Conservation (phyloP, 2,113 vertebrate species). For the Coreoperca whiteheadi region DNA sequence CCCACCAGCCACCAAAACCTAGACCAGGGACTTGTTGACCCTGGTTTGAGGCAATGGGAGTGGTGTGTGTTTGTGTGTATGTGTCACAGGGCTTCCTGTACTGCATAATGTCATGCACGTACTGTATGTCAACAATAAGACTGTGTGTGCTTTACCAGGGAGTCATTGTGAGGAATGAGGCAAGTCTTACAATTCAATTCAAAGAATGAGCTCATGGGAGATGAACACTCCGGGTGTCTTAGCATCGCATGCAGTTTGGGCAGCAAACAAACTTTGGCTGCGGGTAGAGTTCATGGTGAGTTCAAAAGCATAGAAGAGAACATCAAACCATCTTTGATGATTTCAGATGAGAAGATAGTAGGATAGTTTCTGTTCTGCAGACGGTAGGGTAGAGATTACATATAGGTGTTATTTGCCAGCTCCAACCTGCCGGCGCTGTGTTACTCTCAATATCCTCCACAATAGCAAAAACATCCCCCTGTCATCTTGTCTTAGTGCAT, state of each 20-base stretch:
- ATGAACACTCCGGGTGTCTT: constrained; percentile 47
- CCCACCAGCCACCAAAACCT: constrained; percentile 46
- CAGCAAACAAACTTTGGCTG: constrained; percentile 60
- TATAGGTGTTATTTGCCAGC: constrained; percentile 59
- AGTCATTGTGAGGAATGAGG: constrained; percentile 41
- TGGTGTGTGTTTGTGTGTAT: constrained; percentile 20
- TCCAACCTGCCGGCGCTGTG: constrained; percentile 40
- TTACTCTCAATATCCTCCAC: constrained; percentile 43
- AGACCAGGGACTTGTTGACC: constrained; percentile 39
- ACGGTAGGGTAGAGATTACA: constrained; percentile 51
- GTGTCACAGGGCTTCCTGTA: constrained; percentile 5
- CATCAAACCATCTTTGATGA: constrained; percentile 72
- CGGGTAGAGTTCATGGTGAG: constrained; percentile 62
- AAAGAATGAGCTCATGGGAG: constrained; percentile 53
- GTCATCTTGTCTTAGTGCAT: constrained; percentile 3
- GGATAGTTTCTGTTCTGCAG: constrained; percentile 47
- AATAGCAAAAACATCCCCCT: constrained; percentile 48
- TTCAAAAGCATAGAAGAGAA: constrained; percentile 66
- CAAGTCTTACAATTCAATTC: constrained; percentile 46
- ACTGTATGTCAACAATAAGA: constrained; percentile 19
- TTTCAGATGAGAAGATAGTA: constrained; percentile 66
- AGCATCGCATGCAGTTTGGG: constrained; percentile 40
- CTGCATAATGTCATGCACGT: not conserved
- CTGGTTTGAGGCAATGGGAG: constrained; percentile 23
- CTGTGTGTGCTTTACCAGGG: constrained; percentile 17